phyloP scores from a whole-genome alignment of 2,113 vertebrate genomes.

The Myiagra hebetior region DNA sequence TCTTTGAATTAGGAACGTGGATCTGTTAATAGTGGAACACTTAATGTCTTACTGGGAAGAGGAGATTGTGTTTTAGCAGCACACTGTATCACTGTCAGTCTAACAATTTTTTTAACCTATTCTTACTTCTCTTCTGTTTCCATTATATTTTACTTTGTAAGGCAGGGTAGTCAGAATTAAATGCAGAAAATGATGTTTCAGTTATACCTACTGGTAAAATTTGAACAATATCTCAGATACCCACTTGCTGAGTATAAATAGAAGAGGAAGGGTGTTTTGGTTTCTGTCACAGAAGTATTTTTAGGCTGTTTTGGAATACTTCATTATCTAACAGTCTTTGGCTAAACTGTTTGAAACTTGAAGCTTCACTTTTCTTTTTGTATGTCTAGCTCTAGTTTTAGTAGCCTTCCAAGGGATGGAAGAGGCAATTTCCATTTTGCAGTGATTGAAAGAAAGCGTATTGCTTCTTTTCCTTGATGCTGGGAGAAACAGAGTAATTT shows the following conservation, averaged over 20 bases:
- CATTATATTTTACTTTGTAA: background rate
- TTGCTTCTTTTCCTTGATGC: background rate
- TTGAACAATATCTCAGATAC: slow-evolving; percentile 35
- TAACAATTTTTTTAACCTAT: background rate
- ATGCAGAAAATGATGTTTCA: slow-evolving; percentile 1
- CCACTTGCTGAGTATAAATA: slow-evolving; percentile 46
- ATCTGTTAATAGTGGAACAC: background rate
- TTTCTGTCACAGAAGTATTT: slow-evolving; percentile 34
- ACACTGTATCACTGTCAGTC: background rate
- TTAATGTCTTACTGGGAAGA: background rate
- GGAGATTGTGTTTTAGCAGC: background rate
- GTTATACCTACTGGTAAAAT: slow-evolving; percentile 3
- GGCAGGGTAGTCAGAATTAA: background rate
- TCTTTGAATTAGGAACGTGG: background rate
- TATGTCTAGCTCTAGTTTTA: background rate
- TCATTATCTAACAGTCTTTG: slow-evolving; percentile 19
- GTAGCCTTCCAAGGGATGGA: background rate
- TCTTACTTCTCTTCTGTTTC: slow-evolving; percentile 4
- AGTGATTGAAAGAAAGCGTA: background rate
- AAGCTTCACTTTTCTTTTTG: background rate
- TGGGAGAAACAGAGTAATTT: background rate
- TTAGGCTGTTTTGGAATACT: slow-evolving; percentile 18
- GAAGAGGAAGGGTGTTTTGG: slow-evolving; percentile 23
- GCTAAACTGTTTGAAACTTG: background rate
- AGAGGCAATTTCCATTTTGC: background rate